A percentile compares a stretch with the other conserved stretches of the same genome.
Evolutionary conservation across 2,888 invertebrate species (phyloP).

Genomic region (Myopa testacea): DNA sequence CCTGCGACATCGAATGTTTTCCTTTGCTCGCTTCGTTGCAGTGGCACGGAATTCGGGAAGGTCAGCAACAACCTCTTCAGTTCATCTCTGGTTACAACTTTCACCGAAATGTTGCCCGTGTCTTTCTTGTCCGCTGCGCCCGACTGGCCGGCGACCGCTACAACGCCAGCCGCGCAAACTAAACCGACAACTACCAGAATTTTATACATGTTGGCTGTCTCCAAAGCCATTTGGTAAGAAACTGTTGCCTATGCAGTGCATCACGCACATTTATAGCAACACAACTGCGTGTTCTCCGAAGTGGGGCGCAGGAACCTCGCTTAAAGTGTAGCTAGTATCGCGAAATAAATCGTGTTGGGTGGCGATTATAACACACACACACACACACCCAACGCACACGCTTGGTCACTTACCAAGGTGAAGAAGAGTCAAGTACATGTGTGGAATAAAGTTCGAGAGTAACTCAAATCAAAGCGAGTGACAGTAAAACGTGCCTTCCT

Average conservation of each 20-base stretch:
- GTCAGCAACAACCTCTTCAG: conserved; percentile 23
- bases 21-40: conserved; percentile 17
- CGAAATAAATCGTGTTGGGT: too few species aligned
- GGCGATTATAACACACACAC: too few species aligned
- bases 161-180: not conserved
- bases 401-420: not conserved
- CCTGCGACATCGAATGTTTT: not conserved
- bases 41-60: conserved; percentile 26
- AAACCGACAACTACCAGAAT: not conserved
- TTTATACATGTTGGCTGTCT: not conserved
- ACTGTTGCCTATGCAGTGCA: not conserved
- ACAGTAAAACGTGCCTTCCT: not conserved
- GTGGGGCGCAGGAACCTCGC: not conserved
- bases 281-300: not conserved
- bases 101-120: conserved; percentile 22
- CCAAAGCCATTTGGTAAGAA: not conserved
- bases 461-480: not conserved
- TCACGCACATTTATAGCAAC: conserved; percentile 4
- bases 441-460: not conserved
- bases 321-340: too few species aligned
- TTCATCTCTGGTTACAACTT: conserved; percentile 25
- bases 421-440: conserved; percentile 18
- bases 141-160: not conserved
- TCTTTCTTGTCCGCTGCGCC: not conserved
- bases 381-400: too few species aligned